These are phyloP conservation scores for Stenopsyche tienmushanensis DNA, from an alignment of 1,140 invertebrate species.

Conservation along the genomic window DNA sequence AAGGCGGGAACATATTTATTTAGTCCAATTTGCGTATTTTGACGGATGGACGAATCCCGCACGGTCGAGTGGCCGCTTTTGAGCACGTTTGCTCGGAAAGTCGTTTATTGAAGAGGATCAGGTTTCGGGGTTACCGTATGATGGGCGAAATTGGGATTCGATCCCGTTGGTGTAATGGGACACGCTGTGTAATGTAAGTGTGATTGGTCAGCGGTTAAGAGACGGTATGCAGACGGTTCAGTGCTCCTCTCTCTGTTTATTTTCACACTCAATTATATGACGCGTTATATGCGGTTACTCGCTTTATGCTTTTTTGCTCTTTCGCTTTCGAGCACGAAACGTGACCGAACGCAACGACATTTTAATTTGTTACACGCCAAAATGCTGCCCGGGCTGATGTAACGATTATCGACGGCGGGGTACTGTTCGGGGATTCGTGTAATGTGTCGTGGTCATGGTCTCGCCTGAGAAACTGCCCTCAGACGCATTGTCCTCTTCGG, in stretches of 20 bases:
- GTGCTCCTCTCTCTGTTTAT: slow-evolving; percentile 24
- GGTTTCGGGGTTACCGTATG: no score
- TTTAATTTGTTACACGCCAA: neutral
- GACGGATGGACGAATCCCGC: no score
- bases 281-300: slow-evolving; percentile 17
- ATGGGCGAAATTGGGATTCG: neutral
- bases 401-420: no score
- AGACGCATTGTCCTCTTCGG: no score
- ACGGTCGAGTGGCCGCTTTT: no score
- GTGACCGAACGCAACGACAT: neutral
- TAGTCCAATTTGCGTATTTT: no score
- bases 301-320: neutral
- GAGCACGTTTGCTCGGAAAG: no score
- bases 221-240: slow-evolving; percentile 8
- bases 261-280: slow-evolving; percentile 29
- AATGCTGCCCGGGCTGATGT: neutral
- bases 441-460: neutral
- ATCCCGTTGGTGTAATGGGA: neutral
- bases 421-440: neutral
- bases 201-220: slow-evolving; percentile 17
- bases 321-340: neutral
- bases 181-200: slow-evolving; percentile 4
- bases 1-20: no score
- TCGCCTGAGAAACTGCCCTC: no score
- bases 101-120: no score